phyloP scores from a whole-genome alignment of 1,140 invertebrate species.

The Trichomalopsis sarcophagae region DNA sequence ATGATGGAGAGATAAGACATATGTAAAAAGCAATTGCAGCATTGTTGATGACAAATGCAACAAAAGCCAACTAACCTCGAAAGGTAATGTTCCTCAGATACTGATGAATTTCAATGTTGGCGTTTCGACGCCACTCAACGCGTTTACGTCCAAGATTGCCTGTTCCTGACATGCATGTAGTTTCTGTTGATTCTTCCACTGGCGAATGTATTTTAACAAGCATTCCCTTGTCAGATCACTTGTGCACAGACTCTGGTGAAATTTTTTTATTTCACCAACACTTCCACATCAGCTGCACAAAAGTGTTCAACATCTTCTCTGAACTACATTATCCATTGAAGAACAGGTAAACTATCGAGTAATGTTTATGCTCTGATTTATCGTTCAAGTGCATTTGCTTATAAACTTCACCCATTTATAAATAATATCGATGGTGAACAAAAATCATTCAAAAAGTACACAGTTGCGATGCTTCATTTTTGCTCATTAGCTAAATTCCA shows the following conservation, averaged over 20 bases:
- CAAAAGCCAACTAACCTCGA: conserved; percentile 32
- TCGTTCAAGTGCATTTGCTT: conserved; percentile 65
- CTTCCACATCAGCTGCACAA: conserved; percentile 58
- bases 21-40: not conserved
- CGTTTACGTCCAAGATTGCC: conserved; percentile 74
- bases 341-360: conserved; percentile 68
- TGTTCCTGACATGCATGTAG: conserved; percentile 75
- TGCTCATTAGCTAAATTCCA: not conserved
- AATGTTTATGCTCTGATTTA: conserved; percentile 65
- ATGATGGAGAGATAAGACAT: conserved; percentile 11
- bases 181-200: conserved; percentile 62
- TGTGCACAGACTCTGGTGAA: conserved; percentile 29
- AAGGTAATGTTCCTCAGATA: conserved; percentile 30
- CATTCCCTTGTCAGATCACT: conserved; percentile 49
- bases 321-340: conserved; percentile 71
- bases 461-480: conserved; percentile 1
- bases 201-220: conserved; percentile 45
- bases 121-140: conserved; percentile 75
- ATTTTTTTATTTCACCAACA: conserved; percentile 58
- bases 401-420: conserved; percentile 70
- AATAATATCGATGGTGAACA: conserved; percentile 49
- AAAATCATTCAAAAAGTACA: conserved; percentile 7
- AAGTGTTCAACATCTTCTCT: conserved; percentile 59
- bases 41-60: not conserved
- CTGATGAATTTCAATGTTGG: conserved; percentile 56